Conservation (phyloP, 2,797 vertebrate genomes). For the Pseudomugil gertrudae region DNA sequence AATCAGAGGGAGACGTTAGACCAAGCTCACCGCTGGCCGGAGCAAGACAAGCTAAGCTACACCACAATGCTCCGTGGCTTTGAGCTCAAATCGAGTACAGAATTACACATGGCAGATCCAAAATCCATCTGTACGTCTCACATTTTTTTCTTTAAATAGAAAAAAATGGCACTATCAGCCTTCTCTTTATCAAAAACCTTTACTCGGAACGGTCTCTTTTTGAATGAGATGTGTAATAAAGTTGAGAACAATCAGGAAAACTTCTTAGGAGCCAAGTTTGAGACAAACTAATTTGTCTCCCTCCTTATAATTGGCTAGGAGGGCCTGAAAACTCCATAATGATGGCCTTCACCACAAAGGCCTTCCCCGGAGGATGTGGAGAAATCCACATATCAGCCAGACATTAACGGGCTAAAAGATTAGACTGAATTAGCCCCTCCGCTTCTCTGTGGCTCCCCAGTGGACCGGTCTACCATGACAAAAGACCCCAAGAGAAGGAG, state of each 20-base stretch:
- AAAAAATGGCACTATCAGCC: constrained; percentile 15
- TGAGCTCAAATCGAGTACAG: constrained; percentile 33
- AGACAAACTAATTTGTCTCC: constrained; percentile 71
- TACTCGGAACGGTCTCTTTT: constrained; percentile 16
- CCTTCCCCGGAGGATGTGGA: constrained; percentile 71
- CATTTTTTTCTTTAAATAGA: constrained; percentile 29
- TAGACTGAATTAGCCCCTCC: constrained; percentile 80
- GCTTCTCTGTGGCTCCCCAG: constrained; percentile 65
- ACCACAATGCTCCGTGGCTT: constrained; percentile 51
- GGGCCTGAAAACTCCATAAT: constrained; percentile 76
- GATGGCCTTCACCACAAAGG: constrained; percentile 80
- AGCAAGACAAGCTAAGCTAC: constrained; percentile 53
- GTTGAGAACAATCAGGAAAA: constrained; percentile 68
- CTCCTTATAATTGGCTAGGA: constrained; percentile 78
- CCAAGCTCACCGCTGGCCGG: constrained; percentile 64
- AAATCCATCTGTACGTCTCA: constrained; percentile 37
- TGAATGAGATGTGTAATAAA: constrained; percentile 55
- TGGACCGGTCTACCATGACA: constrained; percentile 72
- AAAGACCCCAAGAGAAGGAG: constrained; percentile 70
- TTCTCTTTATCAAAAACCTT: constrained; percentile 42
- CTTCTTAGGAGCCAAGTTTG: constrained; percentile 65
- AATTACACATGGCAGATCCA: constrained; percentile 41
- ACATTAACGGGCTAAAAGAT: constrained; percentile 80
- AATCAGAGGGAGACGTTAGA: constrained; percentile 75
- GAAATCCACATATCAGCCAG: constrained; percentile 81